phyloP scores from a whole-genome alignment of 92 coral and sea anemone genomes.

The Meandrina meandrites region DNA sequence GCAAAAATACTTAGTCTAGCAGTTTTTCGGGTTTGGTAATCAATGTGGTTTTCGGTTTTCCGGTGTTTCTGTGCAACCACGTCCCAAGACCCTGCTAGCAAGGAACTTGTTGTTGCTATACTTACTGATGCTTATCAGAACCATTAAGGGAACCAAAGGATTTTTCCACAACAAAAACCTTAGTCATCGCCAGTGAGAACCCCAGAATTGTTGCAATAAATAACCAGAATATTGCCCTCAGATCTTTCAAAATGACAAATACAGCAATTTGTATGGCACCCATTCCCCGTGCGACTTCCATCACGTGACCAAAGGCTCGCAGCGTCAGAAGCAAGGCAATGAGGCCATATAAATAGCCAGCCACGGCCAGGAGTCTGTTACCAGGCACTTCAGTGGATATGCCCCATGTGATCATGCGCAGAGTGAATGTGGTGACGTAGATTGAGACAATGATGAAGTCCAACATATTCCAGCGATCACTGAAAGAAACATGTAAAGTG shows the following conservation, averaged over 20 bases:
- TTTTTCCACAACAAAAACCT: constrained; percentile 28
- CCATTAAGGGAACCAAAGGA: neutral
- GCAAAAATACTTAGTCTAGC: no score
- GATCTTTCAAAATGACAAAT: constrained; percentile 33
- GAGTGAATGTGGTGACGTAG: constrained; percentile 7
- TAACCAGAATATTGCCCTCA: constrained; percentile 39
- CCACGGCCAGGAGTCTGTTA: constrained; percentile 41
- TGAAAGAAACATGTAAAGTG: neutral
- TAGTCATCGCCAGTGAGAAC: constrained; percentile 51
- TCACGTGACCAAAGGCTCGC: constrained; percentile 57
- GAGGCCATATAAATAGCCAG: constrained; percentile 54
- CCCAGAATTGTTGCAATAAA: constrained; percentile 42
- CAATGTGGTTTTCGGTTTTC: no score
- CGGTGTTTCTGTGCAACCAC: no score
- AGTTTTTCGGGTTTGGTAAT: no score
- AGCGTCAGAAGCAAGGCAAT: constrained; percentile 44
- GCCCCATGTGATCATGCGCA: constrained; percentile 41
- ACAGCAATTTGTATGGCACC: constrained; percentile 59
- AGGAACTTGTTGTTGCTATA: neutral
- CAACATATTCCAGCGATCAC: constrained; percentile 53
- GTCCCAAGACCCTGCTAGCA: no score
- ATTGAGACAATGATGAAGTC: constrained; percentile 38
- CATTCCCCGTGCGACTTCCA: constrained; percentile 44
- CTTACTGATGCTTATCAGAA: neutral
- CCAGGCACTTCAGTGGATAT: constrained; percentile 7